A percentile compares a stretch with the other conserved stretches of the same genome.
Conservation (phyloP, 2,888 invertebrate species). For the Acanthopleura granulata region DNA sequence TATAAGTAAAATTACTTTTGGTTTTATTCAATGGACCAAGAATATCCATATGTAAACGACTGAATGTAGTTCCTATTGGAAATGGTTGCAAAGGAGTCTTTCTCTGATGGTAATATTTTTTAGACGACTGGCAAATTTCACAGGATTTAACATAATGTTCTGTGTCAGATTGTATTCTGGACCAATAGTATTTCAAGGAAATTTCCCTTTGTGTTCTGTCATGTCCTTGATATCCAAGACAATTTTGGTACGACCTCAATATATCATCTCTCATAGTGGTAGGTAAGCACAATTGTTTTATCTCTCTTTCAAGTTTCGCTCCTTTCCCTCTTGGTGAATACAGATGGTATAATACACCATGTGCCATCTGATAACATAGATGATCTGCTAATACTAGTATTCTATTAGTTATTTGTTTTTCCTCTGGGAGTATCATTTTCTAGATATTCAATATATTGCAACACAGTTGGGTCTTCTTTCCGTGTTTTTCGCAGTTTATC, state of each 20-base stretch:
- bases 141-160: slow-evolving; percentile 19
- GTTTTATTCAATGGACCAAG: background rate
- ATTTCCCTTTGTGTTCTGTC: slow-evolving; percentile 11
- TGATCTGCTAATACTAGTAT: background rate
- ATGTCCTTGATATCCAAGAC: slow-evolving; percentile 12
- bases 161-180: slow-evolving; percentile 17
- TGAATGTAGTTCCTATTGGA: slow-evolving; percentile 6
- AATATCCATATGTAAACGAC: background rate
- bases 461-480: background rate
- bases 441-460: slow-evolving; percentile 5
- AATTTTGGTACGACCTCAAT: slow-evolving; percentile 13
- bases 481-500: background rate
- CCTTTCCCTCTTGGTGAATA: slow-evolving; percentile 7
- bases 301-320: background rate
- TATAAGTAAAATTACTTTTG: background rate
- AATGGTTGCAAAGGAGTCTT: slow-evolving; percentile 16
- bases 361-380: background rate
- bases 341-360: background rate
- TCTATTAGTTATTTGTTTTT: slow-evolving; percentile 15
- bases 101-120: slow-evolving; percentile 11
- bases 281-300: slow-evolving; percentile 9
- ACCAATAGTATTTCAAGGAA: slow-evolving; percentile 9
- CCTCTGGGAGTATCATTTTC: slow-evolving; percentile 1
- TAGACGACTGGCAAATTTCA: slow-evolving; percentile 18
- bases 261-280: background rate